Evolutionary conservation across 2,888 invertebrate species (phyloP), one percentile per base, ranked within the genome.

Genomic region (Tenthredo mesomela): DNA sequence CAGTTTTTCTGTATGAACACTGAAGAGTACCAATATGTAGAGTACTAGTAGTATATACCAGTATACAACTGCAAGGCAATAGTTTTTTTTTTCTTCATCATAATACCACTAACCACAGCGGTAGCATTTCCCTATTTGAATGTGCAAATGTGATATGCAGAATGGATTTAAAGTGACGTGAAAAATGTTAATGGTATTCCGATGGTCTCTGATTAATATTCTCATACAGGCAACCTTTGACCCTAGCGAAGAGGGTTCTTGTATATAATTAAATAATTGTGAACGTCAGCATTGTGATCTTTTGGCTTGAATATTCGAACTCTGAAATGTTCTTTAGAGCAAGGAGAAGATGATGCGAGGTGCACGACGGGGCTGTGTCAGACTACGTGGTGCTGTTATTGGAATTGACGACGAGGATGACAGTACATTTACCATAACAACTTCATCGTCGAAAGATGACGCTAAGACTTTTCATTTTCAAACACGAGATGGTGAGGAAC

Each of bases 401-500:
- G 99, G 99, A 77, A 99, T 99, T 89, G 99, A 99, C 92, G 99
- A 99, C 93, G 99, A 99, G 93, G 99, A 99, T 93, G 99, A 99
- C 94, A 98, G 99, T 92, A 99, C 99, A 6, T 99, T 99, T 94
- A 99, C 99, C 78, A 98, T 99, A 91, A 99, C 99, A 6, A 93
- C 93, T 12, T 92, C 93, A 3, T 93, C 93, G 18, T 91, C 90
- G 70, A 93, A 93, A 85, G 99, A 99, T 80, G 99, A 99, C 94
- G 98, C 99, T 90, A 99, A 99, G 94, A 99, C 99, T 18, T 99
- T 99, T 94, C 99, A 99, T 94, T 99, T 99, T 93, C 99, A 99
- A 95, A 99, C 99, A 29, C 95, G 98, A 89, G 98, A 99, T 93
- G 97, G 97, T 18, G 97, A 97, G 84, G 99, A 99, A 93, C 95